A percentile compares a stretch with the other conserved stretches of the same genome.
phyloP scores from a whole-genome alignment of 1,140 invertebrate genomes.

The Sinonovacula constricta region DNA sequence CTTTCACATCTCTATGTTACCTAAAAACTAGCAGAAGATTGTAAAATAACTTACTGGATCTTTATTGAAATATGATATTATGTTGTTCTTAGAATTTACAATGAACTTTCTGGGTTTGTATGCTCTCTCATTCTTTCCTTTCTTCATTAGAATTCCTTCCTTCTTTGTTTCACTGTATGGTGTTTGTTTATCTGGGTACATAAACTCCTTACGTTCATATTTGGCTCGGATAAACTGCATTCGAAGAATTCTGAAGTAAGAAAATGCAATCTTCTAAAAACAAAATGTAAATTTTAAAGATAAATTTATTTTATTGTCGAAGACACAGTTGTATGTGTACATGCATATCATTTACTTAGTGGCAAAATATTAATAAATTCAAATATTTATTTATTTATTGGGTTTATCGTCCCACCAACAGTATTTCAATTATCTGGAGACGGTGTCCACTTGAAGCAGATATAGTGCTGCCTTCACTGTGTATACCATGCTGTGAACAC shows the following conservation, averaged over 20 bases:
- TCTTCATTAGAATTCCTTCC: constrained; percentile 93
- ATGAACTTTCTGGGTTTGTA: constrained; percentile 92
- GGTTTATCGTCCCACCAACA: too few relatives aligned
- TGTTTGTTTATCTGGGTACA: constrained; percentile 85
- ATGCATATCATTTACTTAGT: not conserved
- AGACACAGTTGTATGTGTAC: not conserved
- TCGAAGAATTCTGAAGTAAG: constrained; percentile 86
- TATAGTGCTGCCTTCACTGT: too few relatives aligned
- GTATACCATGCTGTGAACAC: too few relatives aligned
- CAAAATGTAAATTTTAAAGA: not conserved
- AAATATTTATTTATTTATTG: constrained; percentile 7
- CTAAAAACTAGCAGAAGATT: too few relatives aligned
- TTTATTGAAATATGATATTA: constrained; percentile 91
- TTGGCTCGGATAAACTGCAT: constrained; percentile 96
- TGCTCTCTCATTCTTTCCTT: constrained; percentile 90
- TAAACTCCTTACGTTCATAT: constrained; percentile 93
- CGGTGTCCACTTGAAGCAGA: too few relatives aligned
- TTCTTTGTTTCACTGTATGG: constrained; percentile 88
- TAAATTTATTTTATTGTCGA: not conserved
- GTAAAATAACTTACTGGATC: constrained; percentile 80
- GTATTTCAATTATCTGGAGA: too few relatives aligned
- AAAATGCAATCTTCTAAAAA: constrained; percentile 29
- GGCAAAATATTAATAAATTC: not conserved
- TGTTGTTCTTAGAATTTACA: constrained; percentile 88
- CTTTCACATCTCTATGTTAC: too few relatives aligned